Base-by-base conservation (phyloP, 1,140 invertebrate species). In the Drosophila bifasciata region DNA sequence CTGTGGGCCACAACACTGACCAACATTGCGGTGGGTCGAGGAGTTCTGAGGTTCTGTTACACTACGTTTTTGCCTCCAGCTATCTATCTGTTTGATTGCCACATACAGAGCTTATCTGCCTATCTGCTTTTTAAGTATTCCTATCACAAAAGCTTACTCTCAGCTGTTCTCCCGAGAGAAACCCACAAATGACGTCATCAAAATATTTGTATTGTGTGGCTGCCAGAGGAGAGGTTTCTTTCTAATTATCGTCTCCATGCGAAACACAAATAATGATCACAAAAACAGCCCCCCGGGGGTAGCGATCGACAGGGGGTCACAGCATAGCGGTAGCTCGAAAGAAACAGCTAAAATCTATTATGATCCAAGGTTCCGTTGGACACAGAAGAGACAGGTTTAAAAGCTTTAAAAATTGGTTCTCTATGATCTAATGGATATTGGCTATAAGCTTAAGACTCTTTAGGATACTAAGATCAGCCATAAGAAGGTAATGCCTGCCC, bases 1-100 rank as follows among this genome's bases (percentile, higher is more conserved):
- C 81, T 86, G 59, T 77, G 76, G 16, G 67, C 62, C 32, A 80
- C 80, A 16, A 79, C 76, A 36, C 81, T 85, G 5, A 70, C n/a
- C 25, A 85, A 39, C 80, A 85, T 85, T 50, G 39, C 43, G 55
- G 16, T 56, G 76, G 39, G 39, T 45, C 13, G 25, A 4, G 36
- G 45, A 72, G 43, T 41, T 46, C 55, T 36, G 17, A 39, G 25
- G 16, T 23, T 28, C 17, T 55, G 53, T 46, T 46, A 11, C 21
- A 40, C 36, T 39, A 4, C 39, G 46, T 44, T 3, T 28, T 28
- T 8, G 2, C 32, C 32, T 21, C 3, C 19, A 3, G 19, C n/a
- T 36, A 36, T 13, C 11, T 5, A 36, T 13, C 11, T 11, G 11
- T 11, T 36, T 36, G 32, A 52, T 52, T 49, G 53, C 17, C 36